Evolutionary conservation across 1,140 invertebrate genomes (phyloP), one percentile per base, ranked within the genome.

Genomic region (Drosophila lacteicornis): DNA sequence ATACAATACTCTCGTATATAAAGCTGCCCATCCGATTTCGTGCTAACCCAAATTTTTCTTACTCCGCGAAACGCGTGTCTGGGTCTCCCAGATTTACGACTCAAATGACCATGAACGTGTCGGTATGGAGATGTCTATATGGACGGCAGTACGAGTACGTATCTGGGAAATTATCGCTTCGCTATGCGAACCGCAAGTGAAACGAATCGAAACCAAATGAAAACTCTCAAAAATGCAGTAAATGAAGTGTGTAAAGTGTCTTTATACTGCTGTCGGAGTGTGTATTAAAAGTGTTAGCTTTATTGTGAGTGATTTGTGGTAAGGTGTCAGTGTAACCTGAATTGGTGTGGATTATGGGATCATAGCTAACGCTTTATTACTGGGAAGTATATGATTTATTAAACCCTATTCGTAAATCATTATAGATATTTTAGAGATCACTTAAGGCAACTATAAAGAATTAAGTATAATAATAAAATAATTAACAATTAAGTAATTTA

Each of bases 91-190:
- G 76, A 79, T 79, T 79, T 79, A 79, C 76, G 76, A 79, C 76
- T 79, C 76, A 73, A 79, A 79, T 79, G 76, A 79, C 76, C 76
- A 74, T 79, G 76, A 79, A 79, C 77, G 76, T 77, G 75, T 78
- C 60, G 76, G 77, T 79, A 79, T 79, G 76, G 55, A 79, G 46
- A 30, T 53, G 45, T 61, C 58, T 61, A 75, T 75, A 63, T 77
- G 53, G 63, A 61, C 50, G 57, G 36, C 36, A 38, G 49, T 77
- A 68, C 27, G 36, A 30, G 42, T 77, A 60, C 19, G 56, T 77
- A 73, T 71, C 67, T 73, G 46, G 27, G 43, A 60, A 61, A 78
- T 61, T 78, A 78, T 78, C 63, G 75, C 74, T 46, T 68, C 6
- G 74, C 55, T 69, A 78, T 78, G 75, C 75, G 33, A 76, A 61